Evolutionary conservation across 1,140 invertebrate genomes (phyloP), one percentile per base, ranked within the genome.

Genomic region (Apolygus lucorum): DNA sequence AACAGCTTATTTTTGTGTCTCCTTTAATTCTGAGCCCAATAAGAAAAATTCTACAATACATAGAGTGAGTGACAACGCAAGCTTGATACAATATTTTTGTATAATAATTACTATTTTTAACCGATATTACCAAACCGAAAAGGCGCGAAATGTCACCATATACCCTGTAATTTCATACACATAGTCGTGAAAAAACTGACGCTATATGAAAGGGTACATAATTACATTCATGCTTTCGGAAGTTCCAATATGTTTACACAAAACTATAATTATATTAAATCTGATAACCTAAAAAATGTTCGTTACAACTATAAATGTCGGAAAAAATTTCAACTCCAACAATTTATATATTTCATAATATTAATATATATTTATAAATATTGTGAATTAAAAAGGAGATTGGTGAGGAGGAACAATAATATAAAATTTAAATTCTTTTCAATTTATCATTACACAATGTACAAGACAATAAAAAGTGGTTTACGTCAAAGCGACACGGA

Each of bases 371-470:
- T 59, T 59, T 24, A 24, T 59, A 59, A 59, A 59, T 59, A 59
- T 59, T 59, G 54, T 59, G 54, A 59, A 59, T 59, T 49, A 59
- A 59, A 59, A 59, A 59, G 54, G 54, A 59, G 54, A 59, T 59
- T 17, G 54, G 54, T 59, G 54, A 59, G 54, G 22, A 59, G 54
- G 54, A 59, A 59, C 54, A 24, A 59, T 59, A 59, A 59, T 59
- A 59, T 59, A 22, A 59, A 59, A 59, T 59, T 59, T 59, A 59
- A 17, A 4, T 21, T 11, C 22, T 59, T 59, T 59, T 59, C 54
- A 59, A 59, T 17, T 4, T 42, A 42, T 59, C 54, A 59, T 59
- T 59, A 59, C 54, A 59, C 54, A 59, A 59, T 59, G 54, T 59
- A 59, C 54, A 59, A 59, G 54, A 59, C 54, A 59, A 14, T 59